phyloP scores from a whole-genome alignment of 2,888 invertebrate species.

The Trissolcus japonicus region DNA sequence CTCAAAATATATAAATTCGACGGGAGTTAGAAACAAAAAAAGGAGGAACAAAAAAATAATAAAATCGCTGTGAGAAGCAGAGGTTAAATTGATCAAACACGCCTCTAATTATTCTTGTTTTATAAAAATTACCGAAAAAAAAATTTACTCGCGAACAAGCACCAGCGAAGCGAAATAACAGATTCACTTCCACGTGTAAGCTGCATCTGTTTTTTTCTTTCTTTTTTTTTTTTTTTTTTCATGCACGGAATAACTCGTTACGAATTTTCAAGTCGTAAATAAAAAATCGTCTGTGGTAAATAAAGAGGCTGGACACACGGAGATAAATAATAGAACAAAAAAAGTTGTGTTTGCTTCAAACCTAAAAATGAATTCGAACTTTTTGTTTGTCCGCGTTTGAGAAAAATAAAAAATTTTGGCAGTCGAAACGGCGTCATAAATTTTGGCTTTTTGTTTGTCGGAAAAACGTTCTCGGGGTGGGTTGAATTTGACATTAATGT shows the following conservation, averaged over 20 bases:
- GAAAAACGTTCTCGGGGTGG: constrained; percentile 15
- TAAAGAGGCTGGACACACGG: neutral
- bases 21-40: neutral
- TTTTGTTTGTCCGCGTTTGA: too few species aligned
- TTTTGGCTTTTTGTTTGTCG: constrained; percentile 19
- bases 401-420: too few species aligned
- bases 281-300: constrained; percentile 4
- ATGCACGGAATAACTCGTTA: neutral
- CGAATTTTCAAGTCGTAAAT: constrained; percentile 19
- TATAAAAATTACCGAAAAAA: too few species aligned
- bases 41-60: neutral
- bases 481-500: constrained; percentile 51
- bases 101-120: too few species aligned
- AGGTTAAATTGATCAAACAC: too few species aligned
- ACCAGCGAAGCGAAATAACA: neutral
- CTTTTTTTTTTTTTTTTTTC: too few species aligned
- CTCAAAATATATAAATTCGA: too few species aligned
- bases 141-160: neutral
- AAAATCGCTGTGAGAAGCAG: too few species aligned
- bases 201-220: constrained; percentile 4
- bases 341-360: too few species aligned
- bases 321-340: constrained; percentile 12
- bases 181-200: neutral
- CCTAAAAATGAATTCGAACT: too few species aligned
- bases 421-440: constrained; percentile 8